A percentile compares a stretch with the other conserved stretches of the same genome.
These are phyloP conservation scores for Platypus cylindrus DNA, from an alignment of 2,888 invertebrate species.

Conservation along the genomic window DNA sequence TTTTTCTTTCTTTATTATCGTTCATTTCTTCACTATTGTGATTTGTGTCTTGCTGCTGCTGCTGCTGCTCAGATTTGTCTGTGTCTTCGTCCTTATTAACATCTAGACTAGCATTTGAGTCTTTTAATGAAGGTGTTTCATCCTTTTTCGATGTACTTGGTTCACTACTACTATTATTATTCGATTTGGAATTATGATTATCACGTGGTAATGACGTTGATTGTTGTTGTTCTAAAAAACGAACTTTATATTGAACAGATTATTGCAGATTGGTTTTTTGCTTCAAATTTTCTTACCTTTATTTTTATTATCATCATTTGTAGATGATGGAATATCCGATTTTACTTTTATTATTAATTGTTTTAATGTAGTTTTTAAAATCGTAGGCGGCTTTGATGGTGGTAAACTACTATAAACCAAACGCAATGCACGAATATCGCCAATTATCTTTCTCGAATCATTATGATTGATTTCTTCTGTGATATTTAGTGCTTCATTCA, in stretches of 20 bases:
- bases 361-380: conserved; percentile 28
- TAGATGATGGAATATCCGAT: conserved; percentile 26
- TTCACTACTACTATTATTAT: conserved; percentile 12
- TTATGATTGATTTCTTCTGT: conserved; percentile 39
- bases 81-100: conserved; percentile 15
- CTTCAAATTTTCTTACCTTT: conserved; percentile 3
- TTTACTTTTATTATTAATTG: conserved; percentile 28
- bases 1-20: conserved; percentile 23
- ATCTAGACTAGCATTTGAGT: conserved; percentile 7
- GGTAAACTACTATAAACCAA: conserved; percentile 42
- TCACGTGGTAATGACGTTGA: no score
- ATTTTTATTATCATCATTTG: conserved; percentile 14
- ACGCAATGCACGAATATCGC: conserved; percentile 45
- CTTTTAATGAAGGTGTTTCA: conserved; percentile 8
- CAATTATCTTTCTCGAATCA: conserved; percentile 40
- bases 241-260: no score
- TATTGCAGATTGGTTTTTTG: neutral
- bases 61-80: conserved; percentile 6
- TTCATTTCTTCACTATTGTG: no score
- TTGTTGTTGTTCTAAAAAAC: conserved; percentile 7
- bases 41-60: conserved; percentile 19
- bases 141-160: conserved; percentile 27
- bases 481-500: conserved; percentile 41
- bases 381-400: conserved; percentile 29
- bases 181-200: no score